A percentile compares a stretch with the other conserved stretches of the same genome.
phyloP scores from a whole-genome alignment of 2,888 invertebrate genomes.

The Pollenia griseotomentosa region DNA sequence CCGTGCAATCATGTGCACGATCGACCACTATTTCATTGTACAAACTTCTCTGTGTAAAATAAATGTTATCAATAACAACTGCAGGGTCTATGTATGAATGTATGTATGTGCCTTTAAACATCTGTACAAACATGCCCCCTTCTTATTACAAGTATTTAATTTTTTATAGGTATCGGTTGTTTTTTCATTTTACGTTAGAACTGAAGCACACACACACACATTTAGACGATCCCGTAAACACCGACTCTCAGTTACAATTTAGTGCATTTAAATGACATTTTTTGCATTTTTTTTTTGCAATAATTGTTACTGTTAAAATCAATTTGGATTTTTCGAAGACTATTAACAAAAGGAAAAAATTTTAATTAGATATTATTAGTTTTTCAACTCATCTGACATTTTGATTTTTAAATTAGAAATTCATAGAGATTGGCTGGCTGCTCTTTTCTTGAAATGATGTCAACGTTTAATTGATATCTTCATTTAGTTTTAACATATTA shows the following conservation, averaged over 20 bases:
- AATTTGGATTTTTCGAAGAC: slow-evolving; percentile 21
- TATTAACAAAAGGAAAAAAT: not conserved
- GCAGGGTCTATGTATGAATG: not conserved
- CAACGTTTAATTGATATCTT: not conserved
- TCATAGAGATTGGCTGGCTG: not conserved
- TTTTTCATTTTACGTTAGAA: slow-evolving; percentile 23
- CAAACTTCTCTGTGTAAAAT: too few relatives aligned
- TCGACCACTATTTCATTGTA: too few relatives aligned
- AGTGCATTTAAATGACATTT: slow-evolving; percentile 41
- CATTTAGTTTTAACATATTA: not conserved
- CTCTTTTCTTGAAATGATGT: not conserved
- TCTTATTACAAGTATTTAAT: slow-evolving; percentile 6
- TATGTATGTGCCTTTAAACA: not conserved
- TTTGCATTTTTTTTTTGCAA: slow-evolving; percentile 27
- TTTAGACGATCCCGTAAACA: not conserved
- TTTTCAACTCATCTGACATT: not conserved
- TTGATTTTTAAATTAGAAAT: not conserved
- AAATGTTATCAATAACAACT: too few relatives aligned
- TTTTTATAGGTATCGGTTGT: slow-evolving; percentile 23
- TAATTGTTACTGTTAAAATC: slow-evolving; percentile 22
- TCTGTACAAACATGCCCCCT: slow-evolving; percentile 35
- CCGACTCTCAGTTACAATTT: not conserved
- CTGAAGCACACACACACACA: not conserved
- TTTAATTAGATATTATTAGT: too few relatives aligned
- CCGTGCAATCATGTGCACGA: too few relatives aligned